A percentile compares a stretch with the other conserved stretches of the same genome.
Evolutionary conservation across 1,140 invertebrate genomes (phyloP).

Genomic region (Camponotus vicinus): DNA sequence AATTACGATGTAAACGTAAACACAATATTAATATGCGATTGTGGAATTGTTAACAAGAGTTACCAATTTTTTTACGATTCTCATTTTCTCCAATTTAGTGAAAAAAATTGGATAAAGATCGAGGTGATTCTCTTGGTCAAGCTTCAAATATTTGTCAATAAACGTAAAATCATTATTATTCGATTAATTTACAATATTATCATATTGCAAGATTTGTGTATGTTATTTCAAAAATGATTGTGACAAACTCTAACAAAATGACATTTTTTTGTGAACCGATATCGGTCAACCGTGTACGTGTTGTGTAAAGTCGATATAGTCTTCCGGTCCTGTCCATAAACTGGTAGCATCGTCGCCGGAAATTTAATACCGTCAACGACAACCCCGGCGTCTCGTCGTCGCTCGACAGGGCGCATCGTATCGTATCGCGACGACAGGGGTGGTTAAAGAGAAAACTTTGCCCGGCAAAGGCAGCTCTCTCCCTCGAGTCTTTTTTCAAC

Average conservation of each 20-base stretch:
- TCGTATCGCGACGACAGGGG: slow-evolving; percentile 44
- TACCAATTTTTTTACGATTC: not conserved
- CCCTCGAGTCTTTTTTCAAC: slow-evolving; percentile 47
- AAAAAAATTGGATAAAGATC: not conserved
- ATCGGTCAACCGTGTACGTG: slow-evolving; percentile 35
- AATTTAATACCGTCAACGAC: slow-evolving; percentile 68
- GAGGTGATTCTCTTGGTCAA: not conserved
- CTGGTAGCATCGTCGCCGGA: slow-evolving; percentile 62
- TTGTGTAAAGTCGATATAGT: slow-evolving; percentile 46
- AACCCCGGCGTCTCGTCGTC: slow-evolving; percentile 66
- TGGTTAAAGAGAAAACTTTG: slow-evolving; percentile 63
- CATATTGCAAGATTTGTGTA: not conserved
- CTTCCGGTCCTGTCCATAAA: slow-evolving; percentile 56
- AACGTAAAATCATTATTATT: not conserved
- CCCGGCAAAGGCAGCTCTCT: slow-evolving; percentile 44
- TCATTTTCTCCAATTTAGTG: not conserved
- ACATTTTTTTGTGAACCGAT: slow-evolving; percentile 40
- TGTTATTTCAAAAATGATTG: not conserved
- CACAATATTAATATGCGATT: not conserved
- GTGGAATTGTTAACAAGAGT: not conserved
- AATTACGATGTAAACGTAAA: not conserved
- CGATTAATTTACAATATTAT: not conserved
- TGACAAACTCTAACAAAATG: not conserved
- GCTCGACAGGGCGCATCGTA: slow-evolving; percentile 49
- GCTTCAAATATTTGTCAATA: not conserved